phyloP scores from a whole-genome alignment of 2,888 invertebrate genomes.

The Girardia tigrina region DNA sequence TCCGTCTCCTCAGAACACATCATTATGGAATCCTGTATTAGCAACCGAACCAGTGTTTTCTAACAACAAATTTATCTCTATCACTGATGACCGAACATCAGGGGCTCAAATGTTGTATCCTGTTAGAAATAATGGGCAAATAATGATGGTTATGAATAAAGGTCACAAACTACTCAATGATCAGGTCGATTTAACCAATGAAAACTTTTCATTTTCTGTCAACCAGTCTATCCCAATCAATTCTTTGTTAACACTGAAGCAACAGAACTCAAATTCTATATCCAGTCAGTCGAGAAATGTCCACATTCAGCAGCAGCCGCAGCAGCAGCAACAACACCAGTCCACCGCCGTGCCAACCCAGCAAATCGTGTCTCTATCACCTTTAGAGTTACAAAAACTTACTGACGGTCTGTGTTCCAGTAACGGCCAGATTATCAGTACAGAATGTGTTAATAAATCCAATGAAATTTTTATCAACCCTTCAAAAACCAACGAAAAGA shows the following conservation, averaged over 20 bases:
- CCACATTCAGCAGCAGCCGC: background rate
- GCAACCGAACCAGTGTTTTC: background rate
- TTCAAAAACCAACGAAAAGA: background rate
- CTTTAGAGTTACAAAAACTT: background rate
- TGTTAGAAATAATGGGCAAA: conserved; percentile 4
- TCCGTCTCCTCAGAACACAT: background rate
- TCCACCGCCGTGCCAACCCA: background rate
- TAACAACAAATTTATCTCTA: conserved; percentile 11
- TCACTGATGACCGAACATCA: background rate
- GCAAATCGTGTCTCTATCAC: conserved; percentile 8
- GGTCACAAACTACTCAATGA: background rate
- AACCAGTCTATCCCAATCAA: background rate
- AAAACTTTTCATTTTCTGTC: background rate
- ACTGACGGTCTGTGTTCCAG: background rate
- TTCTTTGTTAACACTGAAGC: background rate
- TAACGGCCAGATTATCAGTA: background rate
- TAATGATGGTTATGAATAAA: conserved; percentile 15
- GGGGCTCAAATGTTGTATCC: background rate
- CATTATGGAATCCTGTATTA: background rate
- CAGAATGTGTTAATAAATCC: background rate
- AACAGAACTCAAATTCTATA: background rate
- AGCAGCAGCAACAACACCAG: background rate
- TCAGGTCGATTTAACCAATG: background rate
- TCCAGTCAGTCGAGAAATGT: background rate
- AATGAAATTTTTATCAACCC: background rate